Base-by-base conservation (phyloP, 2,797 vertebrate species). In the Bucorvus abyssinicus region DNA sequence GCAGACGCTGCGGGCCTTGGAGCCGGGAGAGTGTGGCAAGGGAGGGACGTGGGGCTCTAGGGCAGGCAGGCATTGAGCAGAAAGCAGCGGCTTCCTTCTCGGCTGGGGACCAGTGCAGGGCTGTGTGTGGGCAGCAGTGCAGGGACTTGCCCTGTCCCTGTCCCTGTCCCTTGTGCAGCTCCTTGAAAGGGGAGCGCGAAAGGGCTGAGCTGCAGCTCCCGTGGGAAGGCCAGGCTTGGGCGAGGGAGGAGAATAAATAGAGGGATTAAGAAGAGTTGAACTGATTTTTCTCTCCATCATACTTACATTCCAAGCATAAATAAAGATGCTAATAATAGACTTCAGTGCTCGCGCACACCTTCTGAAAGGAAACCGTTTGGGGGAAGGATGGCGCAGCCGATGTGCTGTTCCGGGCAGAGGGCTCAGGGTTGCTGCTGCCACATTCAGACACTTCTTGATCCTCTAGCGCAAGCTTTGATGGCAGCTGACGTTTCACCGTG, bases 1-100 rank as follows among this genome's bases (percentile, higher is more conserved):
- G 57, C 27, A 45, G 57, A 11, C 53, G 40, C 40, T 22, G 38
- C 2, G n/a, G n/a, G n/a, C 40, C 20, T 14, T 4, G 11, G 17
- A 56, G 38, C 20, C 19, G 7, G 9, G 38, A 5, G 10, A 19
- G 2, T 1, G 0, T 11, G 55, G 30, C 23, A 27, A 17, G 19
- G 32, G 56, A 69, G 20, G 30, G 57, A 26, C 14, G 17, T 2
- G 1, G 57, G 57, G 49, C 27, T 17, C 47, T 15, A 9, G 38
- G 38, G 38, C 38, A n/a, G 57, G 49, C n/a, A 55, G 49, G 42
- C 29, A 14, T 2, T 1, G 14, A 38, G 16, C 8, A 18, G 49
- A 55, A 55, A 73, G 59, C 23, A 19, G 40, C 2, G 3, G n/a
- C 26, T 71, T 22, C 6, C 36, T 82, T 36, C 68, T 55, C 7